phyloP scores from a whole-genome alignment of 2,113 vertebrate species.

The Channa argus region DNA sequence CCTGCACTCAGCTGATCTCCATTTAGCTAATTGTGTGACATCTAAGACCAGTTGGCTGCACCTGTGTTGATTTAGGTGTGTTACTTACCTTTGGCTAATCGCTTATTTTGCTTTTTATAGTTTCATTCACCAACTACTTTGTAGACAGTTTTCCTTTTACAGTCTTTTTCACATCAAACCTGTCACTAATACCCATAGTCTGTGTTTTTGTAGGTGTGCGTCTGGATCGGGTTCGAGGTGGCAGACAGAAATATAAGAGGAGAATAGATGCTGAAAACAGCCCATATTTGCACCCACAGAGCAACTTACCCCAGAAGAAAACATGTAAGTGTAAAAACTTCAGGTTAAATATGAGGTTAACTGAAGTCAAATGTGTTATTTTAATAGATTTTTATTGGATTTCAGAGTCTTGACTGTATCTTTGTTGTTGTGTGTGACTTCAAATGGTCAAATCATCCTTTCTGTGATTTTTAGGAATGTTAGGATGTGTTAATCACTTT shows the following conservation, averaged over 20 bases:
- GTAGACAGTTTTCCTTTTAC: too few species aligned
- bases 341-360: not conserved
- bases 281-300: constrained; percentile 92
- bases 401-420: not conserved
- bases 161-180: not conserved
- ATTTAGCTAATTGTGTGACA: too few species aligned
- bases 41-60: too few species aligned
- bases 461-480: not conserved
- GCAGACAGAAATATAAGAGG: constrained; percentile 98
- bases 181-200: constrained; percentile 19
- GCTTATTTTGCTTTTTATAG: too few species aligned
- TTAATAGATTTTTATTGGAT: constrained; percentile 1
- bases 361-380: not conserved
- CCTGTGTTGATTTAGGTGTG: too few species aligned
- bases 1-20: too few species aligned
- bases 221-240: constrained; percentile 95
- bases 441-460: constrained; percentile 12
- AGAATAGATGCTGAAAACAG: constrained; percentile 96
- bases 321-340: constrained; percentile 86
- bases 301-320: constrained; percentile 93
- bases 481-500: not conserved
- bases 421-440: constrained; percentile 3
- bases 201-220: constrained; percentile 87
- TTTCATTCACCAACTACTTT: too few species aligned
- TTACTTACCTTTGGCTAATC: too few species aligned